Percentiles rank a stretch among this genome's conserved stretches.
Conservation (phyloP, 2,113 vertebrate species). For the Aspiorhynchus laticeps region DNA sequence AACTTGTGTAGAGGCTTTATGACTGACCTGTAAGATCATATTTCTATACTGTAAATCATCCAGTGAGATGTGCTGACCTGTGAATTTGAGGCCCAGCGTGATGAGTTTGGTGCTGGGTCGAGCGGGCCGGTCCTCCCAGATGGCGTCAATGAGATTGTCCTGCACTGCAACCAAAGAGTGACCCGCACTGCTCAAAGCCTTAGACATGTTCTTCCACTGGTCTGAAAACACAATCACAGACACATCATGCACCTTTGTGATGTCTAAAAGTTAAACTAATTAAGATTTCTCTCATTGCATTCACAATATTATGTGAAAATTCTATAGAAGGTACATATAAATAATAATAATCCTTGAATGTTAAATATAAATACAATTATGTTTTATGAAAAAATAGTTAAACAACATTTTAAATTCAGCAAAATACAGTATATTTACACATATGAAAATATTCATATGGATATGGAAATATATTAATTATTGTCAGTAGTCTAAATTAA, state of each 20-base stretch:
- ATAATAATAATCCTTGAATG: no score
- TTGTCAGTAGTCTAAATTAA: no score
- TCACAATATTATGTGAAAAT: background rate
- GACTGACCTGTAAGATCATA: background rate
- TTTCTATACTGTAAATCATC: background rate
- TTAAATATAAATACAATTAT: no score
- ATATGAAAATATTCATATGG: no score
- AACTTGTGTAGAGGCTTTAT: background rate
- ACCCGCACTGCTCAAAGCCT: constrained; percentile 86
- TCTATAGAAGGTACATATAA: no score
- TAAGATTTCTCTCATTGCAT: no score
- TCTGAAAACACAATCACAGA: constrained; percentile 72
- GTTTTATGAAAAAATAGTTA: no score
- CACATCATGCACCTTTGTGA: background rate
- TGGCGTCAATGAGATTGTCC: constrained; percentile 88
- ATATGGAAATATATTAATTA: no score
- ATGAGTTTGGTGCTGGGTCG: constrained; percentile 89
- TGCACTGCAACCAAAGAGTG: constrained; percentile 88
- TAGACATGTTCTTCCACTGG: constrained; percentile 96
- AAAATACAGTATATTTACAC: no score
- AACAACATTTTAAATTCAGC: no score
- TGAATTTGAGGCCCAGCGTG: constrained; percentile 81
- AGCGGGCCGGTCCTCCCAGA: constrained; percentile 87
- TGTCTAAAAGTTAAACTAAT: background rate
- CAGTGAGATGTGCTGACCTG: constrained; percentile 76